Evolutionary conservation across 2,113 vertebrate genomes (phyloP).

Genomic region (Anolis carolinensis): DNA sequence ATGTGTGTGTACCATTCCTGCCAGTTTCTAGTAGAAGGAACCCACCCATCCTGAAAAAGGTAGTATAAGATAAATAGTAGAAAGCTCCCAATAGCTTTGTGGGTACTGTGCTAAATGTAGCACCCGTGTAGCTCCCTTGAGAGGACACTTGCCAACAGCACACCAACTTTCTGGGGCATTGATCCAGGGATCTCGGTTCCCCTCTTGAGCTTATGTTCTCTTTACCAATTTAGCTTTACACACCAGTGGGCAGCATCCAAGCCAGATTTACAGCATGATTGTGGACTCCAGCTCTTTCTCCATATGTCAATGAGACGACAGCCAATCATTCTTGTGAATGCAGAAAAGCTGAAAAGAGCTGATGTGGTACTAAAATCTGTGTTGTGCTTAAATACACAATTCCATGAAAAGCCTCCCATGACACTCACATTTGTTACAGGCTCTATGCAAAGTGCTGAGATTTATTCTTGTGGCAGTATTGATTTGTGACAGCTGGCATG

Average conservation of each 20-base stretch:
- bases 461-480: background rate
- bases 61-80: too few species aligned
- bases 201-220: background rate
- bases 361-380: background rate
- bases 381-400: background rate
- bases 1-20: too few species aligned
- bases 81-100: too few species aligned
- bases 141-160: too few species aligned
- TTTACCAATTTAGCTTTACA: background rate
- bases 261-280: background rate
- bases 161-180: background rate
- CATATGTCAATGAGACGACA: background rate
- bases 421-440: background rate
- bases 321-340: background rate
- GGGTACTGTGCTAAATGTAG: too few species aligned
- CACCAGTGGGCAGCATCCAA: background rate
- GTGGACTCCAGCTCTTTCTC: background rate
- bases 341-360: background rate
- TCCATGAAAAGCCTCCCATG: background rate
- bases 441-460: background rate
- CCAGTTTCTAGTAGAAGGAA: too few species aligned
- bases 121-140: too few species aligned
- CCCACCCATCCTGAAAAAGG: too few species aligned
- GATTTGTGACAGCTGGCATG: slow-evolving; percentile 10
- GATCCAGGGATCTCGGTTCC: background rate